These are phyloP conservation scores for Drosophila oshimai DNA, from an alignment of 1,140 invertebrate species.

Conservation along the genomic window DNA sequence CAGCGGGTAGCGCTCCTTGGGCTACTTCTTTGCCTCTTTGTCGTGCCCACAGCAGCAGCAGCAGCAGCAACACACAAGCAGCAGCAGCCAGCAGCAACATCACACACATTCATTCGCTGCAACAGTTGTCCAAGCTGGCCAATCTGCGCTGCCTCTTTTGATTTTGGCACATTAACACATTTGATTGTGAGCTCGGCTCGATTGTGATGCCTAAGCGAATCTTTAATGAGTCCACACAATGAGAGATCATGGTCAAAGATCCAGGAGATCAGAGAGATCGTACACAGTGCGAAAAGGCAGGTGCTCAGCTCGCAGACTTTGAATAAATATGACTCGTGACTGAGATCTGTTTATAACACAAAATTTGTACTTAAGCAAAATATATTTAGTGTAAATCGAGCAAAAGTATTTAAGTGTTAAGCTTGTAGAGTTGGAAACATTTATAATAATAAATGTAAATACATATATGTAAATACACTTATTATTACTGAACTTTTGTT, in stretches of 20 bases:
- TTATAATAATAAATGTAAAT: too few relatives aligned
- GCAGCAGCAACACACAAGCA: not conserved
- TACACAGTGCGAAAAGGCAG: not conserved
- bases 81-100: constrained; percentile 11
- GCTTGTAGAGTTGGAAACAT: too few relatives aligned
- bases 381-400: too few relatives aligned
- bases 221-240: constrained; percentile 57
- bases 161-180: constrained; percentile 76
- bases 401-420: too few relatives aligned
- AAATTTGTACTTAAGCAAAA: too few relatives aligned
- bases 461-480: too few relatives aligned
- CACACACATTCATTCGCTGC: constrained; percentile 1
- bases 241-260: not conserved
- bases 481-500: too few relatives aligned
- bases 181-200: constrained; percentile 23
- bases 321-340: too few relatives aligned
- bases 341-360: too few relatives aligned
- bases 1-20: constrained; percentile 63
- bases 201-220: constrained; percentile 46
- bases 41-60: not conserved
- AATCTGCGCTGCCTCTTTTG: constrained; percentile 46
- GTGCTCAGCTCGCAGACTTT: too few relatives aligned
- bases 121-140: constrained; percentile 22
- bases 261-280: not conserved
- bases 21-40: constrained; percentile 30